phyloP scores from a whole-genome alignment of 2,113 vertebrate species.

The Dipodomys stephensi region DNA sequence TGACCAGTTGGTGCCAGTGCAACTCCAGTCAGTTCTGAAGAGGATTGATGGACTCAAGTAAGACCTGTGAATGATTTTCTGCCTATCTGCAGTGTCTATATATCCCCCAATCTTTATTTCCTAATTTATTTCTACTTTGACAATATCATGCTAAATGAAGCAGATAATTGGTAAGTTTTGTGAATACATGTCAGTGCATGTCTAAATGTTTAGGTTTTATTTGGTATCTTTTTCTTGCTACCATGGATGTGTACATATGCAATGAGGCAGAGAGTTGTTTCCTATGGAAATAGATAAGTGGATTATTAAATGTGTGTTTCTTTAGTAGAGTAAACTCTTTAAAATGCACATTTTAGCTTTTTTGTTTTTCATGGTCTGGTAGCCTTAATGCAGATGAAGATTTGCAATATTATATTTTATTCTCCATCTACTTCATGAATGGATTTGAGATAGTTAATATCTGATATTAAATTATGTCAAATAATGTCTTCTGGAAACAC shows the following conservation, averaged over 20 bases:
- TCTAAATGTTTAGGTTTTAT: neutral
- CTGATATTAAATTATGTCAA: neutral
- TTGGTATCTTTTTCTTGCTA: neutral
- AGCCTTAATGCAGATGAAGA: neutral
- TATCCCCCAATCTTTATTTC: neutral
- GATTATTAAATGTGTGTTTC: neutral
- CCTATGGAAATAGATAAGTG: neutral
- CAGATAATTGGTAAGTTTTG: neutral
- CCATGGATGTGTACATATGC: neutral
- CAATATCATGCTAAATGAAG: neutral
- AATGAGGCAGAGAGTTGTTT: neutral
- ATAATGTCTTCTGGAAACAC: neutral
- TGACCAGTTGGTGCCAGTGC: neutral
- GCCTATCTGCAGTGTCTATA: neutral
- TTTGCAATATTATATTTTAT: neutral
- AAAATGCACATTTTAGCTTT: neutral
- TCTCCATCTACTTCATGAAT: neutral
- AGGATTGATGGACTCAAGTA: neutral
- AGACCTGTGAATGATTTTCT: neutral
- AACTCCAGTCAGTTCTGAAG: neutral
- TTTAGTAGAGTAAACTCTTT: constrained; percentile 11
- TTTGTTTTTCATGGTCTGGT: neutral
- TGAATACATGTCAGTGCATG: neutral
- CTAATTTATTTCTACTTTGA: neutral
- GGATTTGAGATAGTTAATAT: neutral